Evolutionary conservation across 2,888 invertebrate species (phyloP).

Genomic region (Melipona beecheii): DNA sequence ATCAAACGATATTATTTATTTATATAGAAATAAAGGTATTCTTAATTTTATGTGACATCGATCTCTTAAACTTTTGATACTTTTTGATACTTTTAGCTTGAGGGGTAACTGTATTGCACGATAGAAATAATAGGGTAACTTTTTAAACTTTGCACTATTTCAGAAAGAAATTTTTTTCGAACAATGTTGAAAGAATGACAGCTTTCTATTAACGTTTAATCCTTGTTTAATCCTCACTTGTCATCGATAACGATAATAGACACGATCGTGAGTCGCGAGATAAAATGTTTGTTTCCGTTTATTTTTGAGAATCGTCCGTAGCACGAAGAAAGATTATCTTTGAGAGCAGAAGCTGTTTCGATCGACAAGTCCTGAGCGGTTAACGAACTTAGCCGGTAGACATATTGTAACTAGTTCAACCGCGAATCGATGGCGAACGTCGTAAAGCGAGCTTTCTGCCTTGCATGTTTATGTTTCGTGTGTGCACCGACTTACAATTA

Average conservation of each 20-base stretch:
- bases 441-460: constrained; percentile 21
- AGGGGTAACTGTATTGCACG: not conserved
- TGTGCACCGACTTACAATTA: constrained; percentile 1
- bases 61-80: too few species aligned
- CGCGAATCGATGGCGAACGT: constrained; percentile 38
- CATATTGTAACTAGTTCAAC: constrained; percentile 38
- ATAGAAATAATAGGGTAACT: too few species aligned
- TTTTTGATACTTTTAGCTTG: too few species aligned
- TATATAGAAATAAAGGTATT: too few species aligned
- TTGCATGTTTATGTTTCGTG: not conserved
- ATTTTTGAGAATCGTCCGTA: not conserved
- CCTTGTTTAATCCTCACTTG: not conserved
- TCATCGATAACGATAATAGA: not conserved
- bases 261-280: not conserved
- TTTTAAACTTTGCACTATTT: too few species aligned
- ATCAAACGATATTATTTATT: too few species aligned
- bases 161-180: too few species aligned
- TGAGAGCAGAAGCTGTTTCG: constrained; percentile 5
- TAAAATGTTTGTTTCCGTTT: not conserved
- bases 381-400: constrained; percentile 46
- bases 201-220: not conserved
- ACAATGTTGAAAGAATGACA: not conserved
- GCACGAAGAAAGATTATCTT: not conserved
- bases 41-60: too few species aligned
- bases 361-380: constrained; percentile 24